Percentiles rank a stretch among this genome's conserved stretches.
Conservation (phyloP, 1,140 invertebrate genomes). For the Lordiphosa clarofinis region DNA sequence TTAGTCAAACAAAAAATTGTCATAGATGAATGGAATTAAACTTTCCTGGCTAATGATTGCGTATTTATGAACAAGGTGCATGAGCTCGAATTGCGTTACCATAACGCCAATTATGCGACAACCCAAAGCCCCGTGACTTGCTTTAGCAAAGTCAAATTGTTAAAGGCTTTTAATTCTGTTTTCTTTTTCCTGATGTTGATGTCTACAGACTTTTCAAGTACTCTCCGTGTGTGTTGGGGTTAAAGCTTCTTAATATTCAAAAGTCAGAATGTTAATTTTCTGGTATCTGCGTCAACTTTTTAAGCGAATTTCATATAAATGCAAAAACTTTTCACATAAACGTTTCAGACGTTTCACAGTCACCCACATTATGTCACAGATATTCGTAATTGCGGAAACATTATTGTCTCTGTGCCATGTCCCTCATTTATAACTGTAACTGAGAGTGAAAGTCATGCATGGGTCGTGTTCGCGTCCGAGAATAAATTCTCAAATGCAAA, state of each 20-base stretch:
- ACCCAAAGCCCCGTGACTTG: background rate
- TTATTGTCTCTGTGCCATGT: constrained; percentile 46
- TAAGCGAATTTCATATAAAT: constrained; percentile 53
- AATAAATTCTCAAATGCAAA: constrained; percentile 53
- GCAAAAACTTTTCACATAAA: constrained; percentile 60
- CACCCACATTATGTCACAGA: constrained; percentile 21
- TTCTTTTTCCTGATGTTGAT: constrained; percentile 13
- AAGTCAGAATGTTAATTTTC: constrained; percentile 51
- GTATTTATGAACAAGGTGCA: background rate
- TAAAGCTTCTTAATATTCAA: constrained; percentile 19
- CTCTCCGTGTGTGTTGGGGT: background rate
- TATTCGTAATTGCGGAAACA: constrained; percentile 44
- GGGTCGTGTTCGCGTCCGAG: constrained; percentile 21
- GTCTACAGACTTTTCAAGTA: background rate
- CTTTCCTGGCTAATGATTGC: too few species aligned
- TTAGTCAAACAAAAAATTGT: constrained; percentile 2
- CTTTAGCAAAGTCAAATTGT: constrained; percentile 12
- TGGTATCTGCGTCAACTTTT: constrained; percentile 48
- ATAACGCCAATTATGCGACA: background rate
- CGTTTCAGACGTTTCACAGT: constrained; percentile 20
- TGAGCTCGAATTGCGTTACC: constrained; percentile 4
- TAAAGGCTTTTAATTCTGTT: constrained; percentile 12
- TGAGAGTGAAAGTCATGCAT: constrained; percentile 30
- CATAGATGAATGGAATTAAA: too few species aligned
- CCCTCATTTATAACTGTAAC: constrained; percentile 6